Evolutionary conservation across 2,797 vertebrate species (phyloP).

Genomic region (Cyclura pinguis): DNA sequence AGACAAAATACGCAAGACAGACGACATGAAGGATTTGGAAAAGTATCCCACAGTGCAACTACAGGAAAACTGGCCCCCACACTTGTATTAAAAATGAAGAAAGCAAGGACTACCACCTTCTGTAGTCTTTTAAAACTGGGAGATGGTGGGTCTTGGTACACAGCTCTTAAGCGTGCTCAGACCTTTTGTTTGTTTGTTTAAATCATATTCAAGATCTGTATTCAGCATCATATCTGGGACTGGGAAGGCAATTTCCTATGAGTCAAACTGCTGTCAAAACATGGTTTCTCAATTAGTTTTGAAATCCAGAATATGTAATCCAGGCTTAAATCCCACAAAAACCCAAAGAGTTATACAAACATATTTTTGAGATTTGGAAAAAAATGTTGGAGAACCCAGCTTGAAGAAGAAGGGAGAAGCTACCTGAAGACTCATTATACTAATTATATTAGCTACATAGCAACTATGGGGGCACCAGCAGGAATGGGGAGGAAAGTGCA

Average conservation of each 20-base stretch:
- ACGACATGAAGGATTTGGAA: neutral
- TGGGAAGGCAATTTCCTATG: neutral
- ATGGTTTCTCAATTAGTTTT: neutral
- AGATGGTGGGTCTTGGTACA: neutral
- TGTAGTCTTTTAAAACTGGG: neutral
- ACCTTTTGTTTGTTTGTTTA: neutral
- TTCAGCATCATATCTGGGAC: neutral
- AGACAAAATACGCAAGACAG: too few relatives aligned
- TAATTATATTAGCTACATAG: neutral
- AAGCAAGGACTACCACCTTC: neutral
- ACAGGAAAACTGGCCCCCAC: neutral
- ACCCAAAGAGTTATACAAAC: neutral
- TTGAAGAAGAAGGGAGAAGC: neutral
- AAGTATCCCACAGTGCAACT: neutral
- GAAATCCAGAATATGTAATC: constrained; percentile 7
- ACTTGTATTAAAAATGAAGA: neutral
- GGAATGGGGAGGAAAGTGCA: neutral
- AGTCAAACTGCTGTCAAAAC: neutral
- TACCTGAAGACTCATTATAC: neutral
- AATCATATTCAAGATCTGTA: neutral
- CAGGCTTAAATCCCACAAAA: neutral
- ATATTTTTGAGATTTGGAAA: neutral
- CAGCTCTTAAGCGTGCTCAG: neutral
- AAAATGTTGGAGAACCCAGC: neutral
- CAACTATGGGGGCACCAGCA: neutral